Evolutionary conservation across 2,888 invertebrate species (phyloP).

Genomic region (Tinea trinotella): DNA sequence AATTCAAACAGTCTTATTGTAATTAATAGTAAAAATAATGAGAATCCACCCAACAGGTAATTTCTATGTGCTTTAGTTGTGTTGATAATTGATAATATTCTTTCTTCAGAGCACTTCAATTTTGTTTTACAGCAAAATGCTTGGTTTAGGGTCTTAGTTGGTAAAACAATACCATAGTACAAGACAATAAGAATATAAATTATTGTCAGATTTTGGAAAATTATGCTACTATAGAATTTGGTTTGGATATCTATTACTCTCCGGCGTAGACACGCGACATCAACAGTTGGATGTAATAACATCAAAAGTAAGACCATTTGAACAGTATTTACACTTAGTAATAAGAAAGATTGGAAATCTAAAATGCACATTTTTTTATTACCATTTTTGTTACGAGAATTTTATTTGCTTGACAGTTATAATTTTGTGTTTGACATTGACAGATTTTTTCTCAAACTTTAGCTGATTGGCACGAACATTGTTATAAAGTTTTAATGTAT

Average conservation of each 20-base stretch:
- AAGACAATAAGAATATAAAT: slow-evolving; percentile 31
- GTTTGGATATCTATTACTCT: slow-evolving; percentile 28
- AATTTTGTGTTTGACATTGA: slow-evolving; percentile 17
- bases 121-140: slow-evolving; percentile 18
- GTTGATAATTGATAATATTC: slow-evolving; percentile 35
- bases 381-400: not conserved
- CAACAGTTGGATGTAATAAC: slow-evolving; percentile 35
- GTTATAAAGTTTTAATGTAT: not conserved
- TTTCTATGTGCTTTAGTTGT: slow-evolving; percentile 44
- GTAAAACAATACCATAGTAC: slow-evolving; percentile 37
- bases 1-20: slow-evolving; percentile 41
- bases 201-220: slow-evolving; percentile 18
- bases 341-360: slow-evolving; percentile 31
- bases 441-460: slow-evolving; percentile 25
- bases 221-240: slow-evolving; percentile 22
- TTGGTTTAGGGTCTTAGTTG: slow-evolving; percentile 34
- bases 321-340: slow-evolving; percentile 28
- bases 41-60: slow-evolving; percentile 44
- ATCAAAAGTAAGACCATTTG: slow-evolving; percentile 44
- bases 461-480: not conserved
- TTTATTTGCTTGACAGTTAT: slow-evolving; percentile 11
- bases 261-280: slow-evolving; percentile 36
- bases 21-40: slow-evolving; percentile 43
- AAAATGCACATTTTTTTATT: slow-evolving; percentile 27
- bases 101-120: slow-evolving; percentile 27